phyloP scores from a whole-genome alignment of 2,797 vertebrate species.

The Sebastes diploproa region DNA sequence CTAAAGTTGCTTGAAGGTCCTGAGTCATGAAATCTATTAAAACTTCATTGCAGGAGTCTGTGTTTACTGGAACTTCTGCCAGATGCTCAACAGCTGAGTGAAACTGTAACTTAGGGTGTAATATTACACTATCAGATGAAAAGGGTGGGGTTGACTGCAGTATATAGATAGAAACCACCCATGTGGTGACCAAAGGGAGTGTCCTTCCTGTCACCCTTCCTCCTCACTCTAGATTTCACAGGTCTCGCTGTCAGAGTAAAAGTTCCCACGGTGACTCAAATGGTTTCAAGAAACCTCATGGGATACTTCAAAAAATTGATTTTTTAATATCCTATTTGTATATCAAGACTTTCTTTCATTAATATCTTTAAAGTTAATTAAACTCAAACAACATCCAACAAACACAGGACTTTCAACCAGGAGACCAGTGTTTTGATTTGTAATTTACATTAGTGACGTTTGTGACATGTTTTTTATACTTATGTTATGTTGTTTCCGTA shows the following conservation, averaged over 20 bases:
- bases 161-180: conserved; percentile 16
- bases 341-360: background rate
- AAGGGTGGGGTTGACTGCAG: background rate
- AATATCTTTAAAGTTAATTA: background rate
- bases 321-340: too few species aligned
- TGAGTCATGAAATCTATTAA: background rate
- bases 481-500: too few species aligned
- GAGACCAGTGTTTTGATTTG: too few species aligned
- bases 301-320: background rate
- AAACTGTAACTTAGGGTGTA: background rate
- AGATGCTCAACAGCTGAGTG: background rate
- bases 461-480: too few species aligned
- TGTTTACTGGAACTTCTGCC: background rate
- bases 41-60: background rate
- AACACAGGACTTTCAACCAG: too few species aligned
- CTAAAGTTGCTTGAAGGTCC: background rate
- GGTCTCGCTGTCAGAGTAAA: conserved; percentile 21
- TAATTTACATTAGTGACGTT: too few species aligned
- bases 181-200: conserved; percentile 57
- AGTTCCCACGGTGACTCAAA: background rate
- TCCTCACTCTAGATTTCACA: conserved; percentile 30
- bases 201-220: conserved; percentile 67
- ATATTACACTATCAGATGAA: background rate
- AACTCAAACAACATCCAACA: too few species aligned
- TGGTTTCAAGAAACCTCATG: background rate